Percentiles rank a stretch among this genome's conserved stretches.
phyloP scores from a whole-genome alignment of 1,140 invertebrate species.

The Dendrolimus kikuchii region DNA sequence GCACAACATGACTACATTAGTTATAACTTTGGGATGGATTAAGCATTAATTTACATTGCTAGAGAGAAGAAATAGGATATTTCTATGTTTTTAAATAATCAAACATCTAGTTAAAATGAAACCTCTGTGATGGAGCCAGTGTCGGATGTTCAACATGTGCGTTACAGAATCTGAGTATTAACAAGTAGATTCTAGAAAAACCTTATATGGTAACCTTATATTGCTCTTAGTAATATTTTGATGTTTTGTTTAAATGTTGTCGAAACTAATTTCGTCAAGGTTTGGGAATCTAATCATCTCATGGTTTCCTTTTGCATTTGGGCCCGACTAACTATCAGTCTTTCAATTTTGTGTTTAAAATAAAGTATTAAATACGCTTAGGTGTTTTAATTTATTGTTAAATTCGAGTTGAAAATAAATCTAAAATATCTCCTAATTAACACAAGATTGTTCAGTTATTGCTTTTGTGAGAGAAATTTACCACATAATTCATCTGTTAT shows the following conservation, averaged over 20 bases:
- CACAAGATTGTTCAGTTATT: too few relatives aligned
- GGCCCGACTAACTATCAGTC: constrained; percentile 61
- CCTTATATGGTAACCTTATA: constrained; percentile 53
- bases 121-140: constrained; percentile 64
- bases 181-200: constrained; percentile 60
- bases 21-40: constrained; percentile 50
- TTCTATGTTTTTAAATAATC: constrained; percentile 56
- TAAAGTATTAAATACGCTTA: constrained; percentile 50
- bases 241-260: constrained; percentile 67
- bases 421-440: too few relatives aligned
- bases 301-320: constrained; percentile 51
- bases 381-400: constrained; percentile 2
- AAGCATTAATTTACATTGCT: constrained; percentile 58
- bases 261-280: constrained; percentile 61
- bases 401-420: too few relatives aligned
- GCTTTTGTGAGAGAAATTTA: too few relatives aligned
- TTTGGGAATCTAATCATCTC: constrained; percentile 48
- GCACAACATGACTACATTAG: constrained; percentile 48
- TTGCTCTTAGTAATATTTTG: constrained; percentile 66
- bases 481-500: too few relatives aligned
- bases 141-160: constrained; percentile 52
- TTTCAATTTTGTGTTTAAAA: constrained; percentile 71
- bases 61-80: constrained; percentile 44
- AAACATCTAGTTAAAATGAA: constrained; percentile 44
- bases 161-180: constrained; percentile 66